Conservation (phyloP, 1,140 invertebrate species). For the Orussus abietinus region DNA sequence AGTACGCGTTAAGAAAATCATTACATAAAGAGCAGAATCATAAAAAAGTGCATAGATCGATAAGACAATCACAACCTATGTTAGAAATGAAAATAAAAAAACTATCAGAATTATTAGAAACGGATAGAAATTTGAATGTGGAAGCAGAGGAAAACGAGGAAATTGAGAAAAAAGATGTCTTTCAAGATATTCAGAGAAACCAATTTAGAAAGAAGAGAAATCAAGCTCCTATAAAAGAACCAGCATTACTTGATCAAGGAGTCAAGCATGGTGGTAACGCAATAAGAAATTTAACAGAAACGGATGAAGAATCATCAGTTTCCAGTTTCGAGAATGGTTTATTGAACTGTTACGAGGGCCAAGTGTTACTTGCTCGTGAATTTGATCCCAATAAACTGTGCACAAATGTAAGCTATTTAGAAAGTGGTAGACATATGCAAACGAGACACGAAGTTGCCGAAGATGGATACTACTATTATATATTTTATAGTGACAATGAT, state of each 20-base stretch:
- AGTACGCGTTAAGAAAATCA: neutral
- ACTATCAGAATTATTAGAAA: slow-evolving; percentile 9
- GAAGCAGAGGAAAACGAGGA: slow-evolving; percentile 38
- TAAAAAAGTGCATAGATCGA: slow-evolving; percentile 26
- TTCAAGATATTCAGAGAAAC: no score
- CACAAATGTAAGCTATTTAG: slow-evolving; percentile 63
- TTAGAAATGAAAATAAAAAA: neutral
- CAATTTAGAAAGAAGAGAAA: slow-evolving; percentile 51
- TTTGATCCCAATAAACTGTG: slow-evolving; percentile 66
- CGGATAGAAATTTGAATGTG: slow-evolving; percentile 26
- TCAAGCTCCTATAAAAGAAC: slow-evolving; percentile 52
- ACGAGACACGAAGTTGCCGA: slow-evolving; percentile 64
- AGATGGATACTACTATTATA: slow-evolving; percentile 82
- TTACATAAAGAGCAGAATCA: neutral
- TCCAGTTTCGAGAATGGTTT: slow-evolving; percentile 75
- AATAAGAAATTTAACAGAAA: slow-evolving; percentile 57
- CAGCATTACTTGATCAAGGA: slow-evolving; percentile 63
- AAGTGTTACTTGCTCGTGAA: slow-evolving; percentile 65
- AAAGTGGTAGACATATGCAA: slow-evolving; percentile 61
- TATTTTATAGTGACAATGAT: slow-evolving; percentile 83
- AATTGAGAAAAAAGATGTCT: slow-evolving; percentile 18
- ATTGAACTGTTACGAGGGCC: slow-evolving; percentile 69
- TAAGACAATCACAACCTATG: slow-evolving; percentile 15
- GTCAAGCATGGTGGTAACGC: slow-evolving; percentile 68
- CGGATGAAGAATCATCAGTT: slow-evolving; percentile 59